These are phyloP conservation scores for Thysanoteuthis rhombus DNA, from an alignment of 2,888 invertebrate genomes.

Conservation along the genomic window DNA sequence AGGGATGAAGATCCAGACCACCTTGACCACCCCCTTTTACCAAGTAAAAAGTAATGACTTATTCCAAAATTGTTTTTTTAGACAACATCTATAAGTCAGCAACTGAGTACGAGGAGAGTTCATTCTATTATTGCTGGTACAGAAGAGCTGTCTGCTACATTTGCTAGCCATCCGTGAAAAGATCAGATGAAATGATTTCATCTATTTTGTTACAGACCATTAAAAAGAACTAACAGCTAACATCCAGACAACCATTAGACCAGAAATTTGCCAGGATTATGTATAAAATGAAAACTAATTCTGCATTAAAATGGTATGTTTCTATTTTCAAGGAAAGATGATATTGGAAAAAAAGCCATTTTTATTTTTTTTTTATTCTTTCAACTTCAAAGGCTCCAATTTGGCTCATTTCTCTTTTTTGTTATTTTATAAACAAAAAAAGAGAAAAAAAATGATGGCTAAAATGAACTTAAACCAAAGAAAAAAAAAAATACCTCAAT, in stretches of 20 bases:
- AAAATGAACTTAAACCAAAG: not conserved
- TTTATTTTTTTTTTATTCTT: not conserved
- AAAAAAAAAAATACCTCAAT: not conserved
- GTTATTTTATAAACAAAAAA: not conserved
- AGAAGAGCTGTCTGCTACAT: not conserved
- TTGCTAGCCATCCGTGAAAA: not conserved
- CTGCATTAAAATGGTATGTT: not conserved
- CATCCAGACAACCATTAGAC: not conserved
- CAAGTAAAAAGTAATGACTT: not conserved
- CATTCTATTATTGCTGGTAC: not conserved
- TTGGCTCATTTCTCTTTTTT: not conserved
- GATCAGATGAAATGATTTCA: not conserved
- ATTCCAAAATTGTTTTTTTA: not conserved
- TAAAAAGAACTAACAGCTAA: slow-evolving; percentile 12
- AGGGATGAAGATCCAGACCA: no score
- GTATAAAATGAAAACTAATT: not conserved
- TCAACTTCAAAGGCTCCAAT: not conserved
- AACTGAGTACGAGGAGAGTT: not conserved
- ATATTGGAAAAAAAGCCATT: not conserved
- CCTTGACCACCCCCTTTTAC: no score
- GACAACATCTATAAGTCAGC: not conserved
- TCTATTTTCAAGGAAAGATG: not conserved
- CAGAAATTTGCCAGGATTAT: not conserved
- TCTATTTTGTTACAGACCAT: not conserved
- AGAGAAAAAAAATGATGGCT: not conserved